phyloP scores from a whole-genome alignment of 1,140 invertebrate species.

The Bilobella aurantiaca region DNA sequence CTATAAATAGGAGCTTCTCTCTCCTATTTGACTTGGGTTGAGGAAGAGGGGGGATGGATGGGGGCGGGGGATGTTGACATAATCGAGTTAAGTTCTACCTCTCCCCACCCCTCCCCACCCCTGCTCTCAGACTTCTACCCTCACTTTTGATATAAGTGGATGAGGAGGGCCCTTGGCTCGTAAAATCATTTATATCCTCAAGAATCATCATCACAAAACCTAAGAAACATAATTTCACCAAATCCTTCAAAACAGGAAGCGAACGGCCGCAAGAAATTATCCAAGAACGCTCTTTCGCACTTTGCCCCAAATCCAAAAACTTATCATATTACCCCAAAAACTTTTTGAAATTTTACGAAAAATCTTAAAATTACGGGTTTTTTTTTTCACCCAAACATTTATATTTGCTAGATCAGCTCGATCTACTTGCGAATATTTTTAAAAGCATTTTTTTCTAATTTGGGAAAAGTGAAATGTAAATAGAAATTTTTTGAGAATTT shows the following conservation, averaged over 20 bases:
- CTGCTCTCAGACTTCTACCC: neutral
- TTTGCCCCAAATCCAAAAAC: neutral
- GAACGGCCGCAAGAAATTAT: no score
- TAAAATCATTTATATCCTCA: neutral
- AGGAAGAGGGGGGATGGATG: no score
- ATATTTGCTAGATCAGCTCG: neutral
- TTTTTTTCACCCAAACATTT: neutral
- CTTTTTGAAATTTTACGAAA: neutral
- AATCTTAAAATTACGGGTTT: neutral
- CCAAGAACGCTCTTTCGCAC: no score
- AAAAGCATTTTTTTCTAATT: neutral
- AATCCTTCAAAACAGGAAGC: no score
- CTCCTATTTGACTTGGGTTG: no score
- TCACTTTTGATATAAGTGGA: neutral
- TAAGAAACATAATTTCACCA: neutral
- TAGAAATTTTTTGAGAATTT: constrained; percentile 6
- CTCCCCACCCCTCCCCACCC: neutral
- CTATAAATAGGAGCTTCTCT: constrained; percentile 31
- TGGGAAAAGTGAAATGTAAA: neutral
- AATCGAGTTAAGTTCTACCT: constrained; percentile 27
- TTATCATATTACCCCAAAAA: neutral
- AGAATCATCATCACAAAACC: neutral
- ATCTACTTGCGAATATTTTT: neutral
- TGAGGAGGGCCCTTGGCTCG: neutral
- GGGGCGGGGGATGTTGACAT: constrained; percentile 35